Evolutionary conservation across 2,113 vertebrate genomes (phyloP).

Genomic region (Macrotis lagotis): DNA sequence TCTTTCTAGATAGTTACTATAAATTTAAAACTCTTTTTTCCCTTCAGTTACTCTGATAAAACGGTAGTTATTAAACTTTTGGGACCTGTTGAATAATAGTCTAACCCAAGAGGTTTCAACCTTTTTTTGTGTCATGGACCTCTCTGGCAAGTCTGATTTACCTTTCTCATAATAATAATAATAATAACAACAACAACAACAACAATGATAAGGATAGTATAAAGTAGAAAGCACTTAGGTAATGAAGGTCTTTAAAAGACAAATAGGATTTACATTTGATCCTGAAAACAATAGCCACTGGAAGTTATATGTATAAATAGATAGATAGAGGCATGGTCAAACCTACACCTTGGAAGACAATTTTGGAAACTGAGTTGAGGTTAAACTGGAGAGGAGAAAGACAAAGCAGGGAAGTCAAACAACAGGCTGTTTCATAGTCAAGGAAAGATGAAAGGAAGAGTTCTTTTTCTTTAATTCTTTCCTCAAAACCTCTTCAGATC

Average conservation of each 20-base stretch:
- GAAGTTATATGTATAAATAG: background rate
- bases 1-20: conserved; percentile 13
- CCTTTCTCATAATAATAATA: background rate
- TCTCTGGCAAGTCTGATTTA: background rate
- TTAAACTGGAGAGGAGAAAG: background rate
- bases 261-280: background rate
- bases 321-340: background rate
- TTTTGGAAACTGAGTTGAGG: background rate
- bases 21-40: conserved; percentile 21
- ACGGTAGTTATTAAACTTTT: background rate
- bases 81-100: background rate
- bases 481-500: background rate
- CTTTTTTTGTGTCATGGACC: background rate
- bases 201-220: no score
- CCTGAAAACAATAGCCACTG: background rate
- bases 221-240: background rate
- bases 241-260: background rate
- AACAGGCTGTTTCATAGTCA: background rate
- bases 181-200: no score
- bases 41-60: conserved; percentile 4
- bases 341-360: background rate
- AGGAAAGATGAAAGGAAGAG: background rate
- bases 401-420: background rate
- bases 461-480: background rate
- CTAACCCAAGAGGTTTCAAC: background rate